Base-by-base conservation (phyloP, 1,140 invertebrate genomes). In the Ladona fulva region DNA sequence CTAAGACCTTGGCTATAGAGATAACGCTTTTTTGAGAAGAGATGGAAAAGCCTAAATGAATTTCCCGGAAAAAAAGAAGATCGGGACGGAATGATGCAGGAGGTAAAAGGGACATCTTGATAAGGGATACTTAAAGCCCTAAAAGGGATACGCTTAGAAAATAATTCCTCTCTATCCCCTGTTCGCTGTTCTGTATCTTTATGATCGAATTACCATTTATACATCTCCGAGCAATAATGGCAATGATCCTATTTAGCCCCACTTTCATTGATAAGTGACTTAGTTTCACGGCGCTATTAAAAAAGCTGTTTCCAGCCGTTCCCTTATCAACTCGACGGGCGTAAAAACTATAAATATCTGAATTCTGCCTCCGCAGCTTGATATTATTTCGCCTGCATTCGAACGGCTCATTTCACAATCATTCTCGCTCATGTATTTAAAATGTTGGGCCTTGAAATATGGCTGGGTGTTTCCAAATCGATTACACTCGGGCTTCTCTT, bases 131-230 rank as follows among this genome's bases (percentile, higher is more conserved):
- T 66, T 66, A 66, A 66, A 12, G 1, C 52, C 12, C n/a, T 66
- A 66, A 66, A 66, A 66, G 52, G 52, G 52, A 66, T 66, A 66
- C 52, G 16, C 52, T 19, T 37, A 37, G 29, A 37, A 37, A 37
- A 37, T 37, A 8, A 37, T 37, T 37, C 29, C 29, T n/a, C n/a
- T n/a, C n/a, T n/a, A 37, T 37, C 29, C 29, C 29, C 29, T 1
- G 29, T 8, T 8, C 29, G 29, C 29, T 8, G 52, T 66, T 66
- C 52, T 12, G n/a, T 37, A 37, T 66, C 52, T 66, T 66, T 66
- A 66, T 66, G 52, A 12, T 66, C 52, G 52, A 66, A 66, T 66
- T 66, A 66, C 16, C 52, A 66, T 66, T 66, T 66, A 66, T 66
- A 66, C n/a, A 66, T 22, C 52, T 66, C 52, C 52, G 52, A 16